phyloP scores from a whole-genome alignment of 2,797 vertebrate genomes.

The Remorina albescens region DNA sequence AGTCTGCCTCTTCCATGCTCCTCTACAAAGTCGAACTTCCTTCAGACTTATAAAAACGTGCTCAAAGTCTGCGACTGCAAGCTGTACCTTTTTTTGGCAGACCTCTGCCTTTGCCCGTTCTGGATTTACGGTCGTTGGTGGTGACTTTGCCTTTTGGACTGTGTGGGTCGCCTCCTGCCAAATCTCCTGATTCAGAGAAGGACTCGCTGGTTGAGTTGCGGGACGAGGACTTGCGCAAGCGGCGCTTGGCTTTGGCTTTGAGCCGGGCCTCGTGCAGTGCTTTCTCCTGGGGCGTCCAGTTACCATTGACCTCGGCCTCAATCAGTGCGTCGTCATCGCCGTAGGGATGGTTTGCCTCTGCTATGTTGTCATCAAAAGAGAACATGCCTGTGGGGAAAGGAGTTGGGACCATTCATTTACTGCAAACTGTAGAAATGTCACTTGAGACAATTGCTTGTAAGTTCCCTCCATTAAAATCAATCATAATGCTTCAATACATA shows the following conservation, averaged over 20 bases:
- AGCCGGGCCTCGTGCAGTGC: slow-evolving; percentile 88
- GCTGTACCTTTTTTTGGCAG: slow-evolving; percentile 90
- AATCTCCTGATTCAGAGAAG: slow-evolving; percentile 82
- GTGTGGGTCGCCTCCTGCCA: slow-evolving; percentile 76
- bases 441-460: background rate
- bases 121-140: slow-evolving; percentile 87
- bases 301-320: slow-evolving; percentile 81
- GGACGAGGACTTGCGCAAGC: slow-evolving; percentile 87
- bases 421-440: background rate
- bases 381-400: slow-evolving; percentile 72
- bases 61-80: background rate
- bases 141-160: slow-evolving; percentile 85
- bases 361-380: slow-evolving; percentile 41
- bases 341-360: slow-evolving; percentile 54
- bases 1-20: background rate
- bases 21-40: slow-evolving; percentile 3
- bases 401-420: background rate
- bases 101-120: slow-evolving; percentile 89
- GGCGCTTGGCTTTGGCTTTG: slow-evolving; percentile 89
- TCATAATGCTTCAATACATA: background rate
- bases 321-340: slow-evolving; percentile 77
- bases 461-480: background rate
- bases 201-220: slow-evolving; percentile 88
- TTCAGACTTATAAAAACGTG: background rate
- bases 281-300: slow-evolving; percentile 91